Evolutionary conservation across 2,797 vertebrate species (phyloP), one percentile per base, ranked within the genome.

Genomic region (Podarcis lilfordi): DNA sequence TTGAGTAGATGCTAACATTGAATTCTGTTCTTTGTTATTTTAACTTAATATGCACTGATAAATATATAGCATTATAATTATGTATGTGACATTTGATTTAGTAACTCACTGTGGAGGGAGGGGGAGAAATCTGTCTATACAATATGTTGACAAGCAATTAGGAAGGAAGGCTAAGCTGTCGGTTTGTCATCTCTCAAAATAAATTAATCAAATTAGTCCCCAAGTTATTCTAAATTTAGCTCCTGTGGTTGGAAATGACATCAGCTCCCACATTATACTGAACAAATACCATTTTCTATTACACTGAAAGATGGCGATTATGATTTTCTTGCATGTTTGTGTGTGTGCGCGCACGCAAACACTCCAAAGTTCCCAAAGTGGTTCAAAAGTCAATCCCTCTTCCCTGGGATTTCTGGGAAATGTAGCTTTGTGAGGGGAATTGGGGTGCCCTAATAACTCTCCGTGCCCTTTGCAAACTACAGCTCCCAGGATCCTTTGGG

Each of bases 141-240:
- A 93, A 93, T 93, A 76, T 92, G 61, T 19, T 64, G 86, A 94
- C 2, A 13, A 88, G 91, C 83, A 94, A 84, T 92, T 94, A 93
- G 17, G 17, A 32, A 94, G 74, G 69, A 55, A 88, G 66, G 3
- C 21, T 91, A 80, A 84, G 55, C 72, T 91, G 19, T 87, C 85
- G 93, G n/a, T 90, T 93, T 93, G 79, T 89, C 89, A 61, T 86
- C 90, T 90, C 91, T 91, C 89, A 93, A 95, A 95, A 94, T 90
- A 84, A 94, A 92, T 50, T 91, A 92, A 89, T 91, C 82, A 85
- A 66, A 90, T 94, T 93, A 91, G 89, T 92, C 81, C 68, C 25
- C 23, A 88, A 75, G 82, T 89, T 89, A 37, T 93, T 93, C 81
- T 13, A 74, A 13, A 3, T 93, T 72, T 94, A 90, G 89, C 74